Percentiles rank a stretch among this genome's conserved stretches.
Evolutionary conservation across 2,888 invertebrate genomes (phyloP).

Genomic region (Cheiracanthium punctorium): DNA sequence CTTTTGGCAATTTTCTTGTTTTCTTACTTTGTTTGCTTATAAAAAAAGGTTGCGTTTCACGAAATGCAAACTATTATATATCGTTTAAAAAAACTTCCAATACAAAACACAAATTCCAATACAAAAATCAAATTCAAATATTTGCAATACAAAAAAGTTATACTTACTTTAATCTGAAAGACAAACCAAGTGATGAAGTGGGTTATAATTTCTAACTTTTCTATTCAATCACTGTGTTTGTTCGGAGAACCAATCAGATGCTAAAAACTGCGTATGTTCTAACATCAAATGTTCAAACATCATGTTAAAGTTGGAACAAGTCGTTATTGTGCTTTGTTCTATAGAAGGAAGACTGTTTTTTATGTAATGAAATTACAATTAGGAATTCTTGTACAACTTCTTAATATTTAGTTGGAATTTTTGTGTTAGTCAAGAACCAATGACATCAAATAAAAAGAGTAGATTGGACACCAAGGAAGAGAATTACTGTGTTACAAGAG

Average conservation of each 20-base stretch:
- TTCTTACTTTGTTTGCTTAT: no score
- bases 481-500: background rate
- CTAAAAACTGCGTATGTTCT: no score
- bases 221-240: background rate
- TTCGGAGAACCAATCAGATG: background rate
- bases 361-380: background rate
- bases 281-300: background rate
- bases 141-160: background rate
- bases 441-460: slow-evolving; percentile 1
- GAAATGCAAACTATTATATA: no score
- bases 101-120: background rate
- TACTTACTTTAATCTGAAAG: background rate
- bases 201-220: background rate
- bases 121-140: background rate
- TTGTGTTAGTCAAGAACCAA: background rate
- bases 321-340: background rate
- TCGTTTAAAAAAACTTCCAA: background rate
- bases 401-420: no score
- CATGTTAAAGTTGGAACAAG: background rate
- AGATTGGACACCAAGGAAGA: background rate
- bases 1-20: no score
- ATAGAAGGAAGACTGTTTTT: background rate
- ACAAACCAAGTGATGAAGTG: background rate
- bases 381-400: background rate
- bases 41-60: no score